phyloP scores from a whole-genome alignment of 1,140 invertebrate species.

The Temnothorax longispinosus region DNA sequence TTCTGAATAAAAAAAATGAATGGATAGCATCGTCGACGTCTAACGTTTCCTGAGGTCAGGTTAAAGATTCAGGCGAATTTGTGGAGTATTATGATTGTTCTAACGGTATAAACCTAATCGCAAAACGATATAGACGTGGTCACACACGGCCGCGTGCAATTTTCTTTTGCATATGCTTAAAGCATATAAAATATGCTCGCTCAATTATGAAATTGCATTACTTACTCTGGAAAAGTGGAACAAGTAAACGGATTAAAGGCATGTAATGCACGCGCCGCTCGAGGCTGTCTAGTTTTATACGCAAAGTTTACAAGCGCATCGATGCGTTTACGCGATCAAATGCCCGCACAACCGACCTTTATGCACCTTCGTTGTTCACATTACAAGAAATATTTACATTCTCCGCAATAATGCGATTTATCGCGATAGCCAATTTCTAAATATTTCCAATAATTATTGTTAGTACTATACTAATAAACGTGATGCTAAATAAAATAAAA shows the following conservation, averaged over 20 bases:
- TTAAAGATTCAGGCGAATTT: neutral
- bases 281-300: slow-evolving; percentile 57
- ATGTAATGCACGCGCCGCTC: slow-evolving; percentile 15
- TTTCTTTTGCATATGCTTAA: slow-evolving; percentile 33
- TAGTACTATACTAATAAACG: neutral
- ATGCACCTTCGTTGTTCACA: slow-evolving; percentile 49
- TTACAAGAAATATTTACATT: slow-evolving; percentile 1
- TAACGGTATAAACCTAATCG: slow-evolving; percentile 26
- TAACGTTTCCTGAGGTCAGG: neutral
- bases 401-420: neutral
- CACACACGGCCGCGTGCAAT: neutral
- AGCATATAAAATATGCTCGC: slow-evolving; percentile 4
- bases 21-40: neutral
- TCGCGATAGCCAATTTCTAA: neutral
- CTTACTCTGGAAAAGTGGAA: slow-evolving; percentile 45
- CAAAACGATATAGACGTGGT: neutral
- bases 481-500: neutral
- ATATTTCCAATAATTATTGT: neutral
- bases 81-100: neutral
- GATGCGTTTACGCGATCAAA: slow-evolving; percentile 32
- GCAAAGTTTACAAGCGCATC: slow-evolving; percentile 45
- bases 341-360: neutral
- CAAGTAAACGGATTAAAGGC: slow-evolving; percentile 48
- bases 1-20: neutral
- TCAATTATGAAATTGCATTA: slow-evolving; percentile 41